Evolutionary conservation across 2,113 vertebrate species (phyloP).

Genomic region (Helogale parvula): DNA sequence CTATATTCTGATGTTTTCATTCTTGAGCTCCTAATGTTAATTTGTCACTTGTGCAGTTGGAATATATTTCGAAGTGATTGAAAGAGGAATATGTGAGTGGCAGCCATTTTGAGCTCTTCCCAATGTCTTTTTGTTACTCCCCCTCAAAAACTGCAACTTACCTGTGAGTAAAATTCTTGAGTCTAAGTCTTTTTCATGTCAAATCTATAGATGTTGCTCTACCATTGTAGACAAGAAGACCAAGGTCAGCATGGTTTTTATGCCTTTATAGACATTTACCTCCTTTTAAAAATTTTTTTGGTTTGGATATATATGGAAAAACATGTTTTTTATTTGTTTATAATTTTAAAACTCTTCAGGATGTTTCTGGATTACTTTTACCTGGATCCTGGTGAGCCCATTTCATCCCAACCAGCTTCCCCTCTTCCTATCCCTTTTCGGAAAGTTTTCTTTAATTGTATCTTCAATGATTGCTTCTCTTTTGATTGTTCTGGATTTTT

Average conservation of each 20-base stretch:
- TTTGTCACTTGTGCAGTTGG: neutral
- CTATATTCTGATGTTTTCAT: neutral
- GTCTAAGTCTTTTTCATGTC: slow-evolving; percentile 13
- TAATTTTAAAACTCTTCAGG: neutral
- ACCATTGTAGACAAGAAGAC: neutral
- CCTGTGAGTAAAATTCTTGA: neutral
- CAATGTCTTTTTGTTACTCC: slow-evolving; percentile 1
- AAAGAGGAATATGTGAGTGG: neutral
- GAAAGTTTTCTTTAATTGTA: slow-evolving; percentile 67
- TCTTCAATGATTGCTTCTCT: slow-evolving; percentile 48
- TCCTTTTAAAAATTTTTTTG: neutral
- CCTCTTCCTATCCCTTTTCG: neutral
- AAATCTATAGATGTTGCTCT: neutral
- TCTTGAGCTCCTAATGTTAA: slow-evolving; percentile 50
- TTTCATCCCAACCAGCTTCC: neutral
- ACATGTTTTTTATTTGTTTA: neutral
- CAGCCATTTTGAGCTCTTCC: neutral
- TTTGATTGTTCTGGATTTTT: slow-evolving; percentile 21
- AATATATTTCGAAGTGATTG: slow-evolving; percentile 38
- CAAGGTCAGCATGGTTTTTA: neutral
- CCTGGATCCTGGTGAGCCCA: neutral
- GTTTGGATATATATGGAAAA: neutral
- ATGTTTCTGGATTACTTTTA: slow-evolving; percentile 29
- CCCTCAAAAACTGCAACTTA: neutral
- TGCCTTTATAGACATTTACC: neutral